Evolutionary conservation across 2,797 vertebrate genomes (phyloP).

Genomic region (Sebastes kiyomatsui): DNA sequence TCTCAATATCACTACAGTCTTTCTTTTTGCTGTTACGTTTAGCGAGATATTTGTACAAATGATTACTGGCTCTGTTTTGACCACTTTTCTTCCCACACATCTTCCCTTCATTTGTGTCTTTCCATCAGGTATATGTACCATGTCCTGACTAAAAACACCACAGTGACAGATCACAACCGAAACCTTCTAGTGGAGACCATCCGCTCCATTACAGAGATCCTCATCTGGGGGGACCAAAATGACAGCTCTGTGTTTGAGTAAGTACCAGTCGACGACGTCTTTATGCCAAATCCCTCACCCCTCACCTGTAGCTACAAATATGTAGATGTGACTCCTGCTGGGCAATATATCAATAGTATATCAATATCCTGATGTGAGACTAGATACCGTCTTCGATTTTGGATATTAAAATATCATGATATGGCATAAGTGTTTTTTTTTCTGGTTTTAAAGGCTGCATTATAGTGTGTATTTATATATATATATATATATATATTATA

Average conservation of each 20-base stretch:
- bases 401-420: too few species aligned
- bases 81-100: not conserved
- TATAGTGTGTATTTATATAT: too few species aligned
- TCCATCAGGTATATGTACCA: conserved; percentile 93
- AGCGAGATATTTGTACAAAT: not conserved
- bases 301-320: not conserved
- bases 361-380: too few species aligned
- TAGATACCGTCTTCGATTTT: too few species aligned
- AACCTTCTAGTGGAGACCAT: conserved; percentile 99
- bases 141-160: conserved; percentile 96
- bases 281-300: not conserved
- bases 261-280: conserved; percentile 53
- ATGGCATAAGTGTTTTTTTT: too few species aligned
- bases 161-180: conserved; percentile 96
- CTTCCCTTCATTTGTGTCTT: not conserved
- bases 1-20: not conserved
- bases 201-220: conserved; percentile 97
- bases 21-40: not conserved
- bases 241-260: conserved; percentile 99
- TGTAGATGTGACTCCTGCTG: not conserved
- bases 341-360: too few species aligned
- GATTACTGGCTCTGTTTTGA: not conserved
- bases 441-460: too few species aligned
- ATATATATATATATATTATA: too few species aligned
- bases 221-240: conserved; percentile 99